Evolutionary conservation across 2,113 vertebrate species (phyloP), one percentile per base, ranked within the genome.

Genomic region (Urocolius indicus): DNA sequence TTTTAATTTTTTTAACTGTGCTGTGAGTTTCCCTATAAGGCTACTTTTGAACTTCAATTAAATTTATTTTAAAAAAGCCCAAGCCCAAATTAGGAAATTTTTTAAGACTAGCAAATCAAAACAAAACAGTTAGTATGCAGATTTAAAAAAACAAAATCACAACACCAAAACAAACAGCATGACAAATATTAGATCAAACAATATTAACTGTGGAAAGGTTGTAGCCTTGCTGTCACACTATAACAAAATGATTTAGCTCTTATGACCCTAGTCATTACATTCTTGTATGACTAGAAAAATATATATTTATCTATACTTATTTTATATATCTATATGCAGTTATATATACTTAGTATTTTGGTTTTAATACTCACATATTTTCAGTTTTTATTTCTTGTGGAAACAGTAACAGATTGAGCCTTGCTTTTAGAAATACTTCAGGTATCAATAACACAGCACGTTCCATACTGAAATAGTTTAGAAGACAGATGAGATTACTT

Each of bases 51-150:
- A 57, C 10, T 55, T 76, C 27, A 88, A 16, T 21, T 48, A 46
- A 18, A 9, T 21, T 29, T 14, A 5, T 41, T 21, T 20, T 23
- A 45, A 45, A 66, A 34, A 32, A 7, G 5, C 13, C 15, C 30
- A n/a, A 54, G 5, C 0, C 0, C 7, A 54, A 54, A 72, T 24
- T 2, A 38, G 6, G 6, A 5, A 16, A 43, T 45, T 55, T 80
- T 72, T 48, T 41, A 63, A 18, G 19, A 49, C 4, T 57, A 22
- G 6, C 38, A 61, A 61, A 65, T 45, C 6, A 71, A 82, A 69
- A 68, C 7, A 57, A 86, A 80, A 5, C 23, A 63, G 29, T 32
- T 52, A n/a, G 2, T 27, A 46, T 36, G 5, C 11, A 79, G 6
- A 85, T 80, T 49, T 45, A 21, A 41, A 51, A 32, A 38, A 52